Base-by-base conservation (phyloP, 2,888 invertebrate species). In the Ceraclea dissimilis region DNA sequence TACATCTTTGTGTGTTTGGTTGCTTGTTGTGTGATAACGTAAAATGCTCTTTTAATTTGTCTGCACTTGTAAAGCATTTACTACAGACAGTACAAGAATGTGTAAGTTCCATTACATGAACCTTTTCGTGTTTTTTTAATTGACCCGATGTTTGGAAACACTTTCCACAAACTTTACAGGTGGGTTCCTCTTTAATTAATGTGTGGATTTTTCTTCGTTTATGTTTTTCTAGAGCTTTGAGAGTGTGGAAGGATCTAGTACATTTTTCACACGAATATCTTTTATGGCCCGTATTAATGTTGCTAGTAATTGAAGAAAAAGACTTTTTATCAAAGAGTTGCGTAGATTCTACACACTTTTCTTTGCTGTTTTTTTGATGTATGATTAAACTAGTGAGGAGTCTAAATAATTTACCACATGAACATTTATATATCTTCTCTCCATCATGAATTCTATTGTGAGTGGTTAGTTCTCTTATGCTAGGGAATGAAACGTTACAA, bases 381-480 rank as follows among this genome's bases (percentile, higher is more conserved):
- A 18, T 20, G 8, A 20, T 13, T 18, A 47, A 16, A 13, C 47
- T 47, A 16, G 5, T 20, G 17, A 47, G 20, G 13, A 18, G 47
- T 20, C 19, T 47, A 13, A 20, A 47, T 20, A 47, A 16, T 47
- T 47, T 47, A 13, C 47, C 47, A 20, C 47, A 47, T 19, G 18
- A 20, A 47, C 47, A 47, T 47, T 47, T 47, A 18, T 47, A 47
- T 20, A 47, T 47, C 13, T 47, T 47, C 18, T 47, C 47, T 10
- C 47, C 47, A 8, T 47, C 47, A 20, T 47, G 47, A 17, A 47
- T 47, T 20, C 20, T 47, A 6, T 47, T 47, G 20, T 47, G 47
- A 2, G 47, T 47, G 18, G 19, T 18, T 4, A 47, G 20, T 47
- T 47, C 47, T 47, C 47, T 6, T 18, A 13, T 11, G 18, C 11